Percentiles rank a stretch among this genome's conserved stretches.
Evolutionary conservation across 2,113 vertebrate genomes (phyloP).

Genomic region (Notothenia rossii): DNA sequence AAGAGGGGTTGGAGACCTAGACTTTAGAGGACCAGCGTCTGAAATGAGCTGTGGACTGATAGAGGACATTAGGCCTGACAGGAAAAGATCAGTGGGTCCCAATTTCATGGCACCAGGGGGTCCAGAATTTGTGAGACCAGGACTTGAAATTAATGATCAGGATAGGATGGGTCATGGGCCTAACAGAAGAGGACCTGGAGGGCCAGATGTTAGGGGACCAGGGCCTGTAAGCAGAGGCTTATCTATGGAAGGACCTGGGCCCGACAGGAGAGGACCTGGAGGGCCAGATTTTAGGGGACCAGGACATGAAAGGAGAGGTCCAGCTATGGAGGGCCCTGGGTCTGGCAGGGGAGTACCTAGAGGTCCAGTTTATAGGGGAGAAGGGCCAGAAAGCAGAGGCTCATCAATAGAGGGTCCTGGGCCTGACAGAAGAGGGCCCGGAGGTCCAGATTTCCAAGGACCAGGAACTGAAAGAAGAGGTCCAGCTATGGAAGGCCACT

Average conservation of each 20-base stretch:
- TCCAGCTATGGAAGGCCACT: neutral
- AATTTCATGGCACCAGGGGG: constrained; percentile 11
- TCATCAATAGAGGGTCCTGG: neutral
- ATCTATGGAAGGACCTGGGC: neutral
- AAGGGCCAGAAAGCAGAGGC: neutral
- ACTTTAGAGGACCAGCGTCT: constrained; percentile 10
- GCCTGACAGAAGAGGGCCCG: neutral
- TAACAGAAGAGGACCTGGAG: constrained; percentile 16
- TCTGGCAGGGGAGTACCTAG: neutral
- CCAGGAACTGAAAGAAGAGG: neutral
- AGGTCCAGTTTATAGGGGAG: neutral
- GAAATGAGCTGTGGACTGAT: constrained; percentile 16
- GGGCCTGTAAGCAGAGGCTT: neutral
- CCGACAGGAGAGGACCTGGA: neutral
- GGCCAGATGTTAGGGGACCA: constrained; percentile 33
- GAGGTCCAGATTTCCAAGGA: neutral
- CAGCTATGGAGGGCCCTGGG: neutral
- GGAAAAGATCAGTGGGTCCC: constrained; percentile 12
- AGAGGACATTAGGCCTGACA: constrained; percentile 17
- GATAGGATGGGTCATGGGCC: neutral
- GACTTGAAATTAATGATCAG: constrained; percentile 21
- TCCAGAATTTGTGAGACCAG: constrained; percentile 7
- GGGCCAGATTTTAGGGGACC: constrained; percentile 25
- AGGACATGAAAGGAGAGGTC: neutral
- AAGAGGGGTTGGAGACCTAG: neutral